These are phyloP conservation scores for Delia radicum DNA, from an alignment of 1,140 invertebrate species.

Conservation along the genomic window DNA sequence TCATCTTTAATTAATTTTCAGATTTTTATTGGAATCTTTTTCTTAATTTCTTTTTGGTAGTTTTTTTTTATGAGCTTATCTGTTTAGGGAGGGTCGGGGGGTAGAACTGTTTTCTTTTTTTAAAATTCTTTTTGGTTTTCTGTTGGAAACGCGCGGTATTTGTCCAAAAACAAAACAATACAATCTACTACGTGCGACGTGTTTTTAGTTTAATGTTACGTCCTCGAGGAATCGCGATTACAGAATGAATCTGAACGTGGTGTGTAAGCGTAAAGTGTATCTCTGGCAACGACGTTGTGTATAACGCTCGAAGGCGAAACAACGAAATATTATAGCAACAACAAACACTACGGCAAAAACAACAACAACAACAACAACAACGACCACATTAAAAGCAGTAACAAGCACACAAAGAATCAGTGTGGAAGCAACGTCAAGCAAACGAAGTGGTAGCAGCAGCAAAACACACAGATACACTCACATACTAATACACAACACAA, in stretches of 20 bases:
- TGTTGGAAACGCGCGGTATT: slow-evolving; percentile 20
- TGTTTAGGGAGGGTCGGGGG: slow-evolving; percentile 21
- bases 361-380: slow-evolving; percentile 10
- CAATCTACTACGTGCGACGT: no score
- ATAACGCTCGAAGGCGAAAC: slow-evolving; percentile 29
- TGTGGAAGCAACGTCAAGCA: no score
- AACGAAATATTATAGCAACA: slow-evolving; percentile 24
- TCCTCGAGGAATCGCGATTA: slow-evolving; percentile 56
- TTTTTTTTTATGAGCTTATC: slow-evolving; percentile 28
- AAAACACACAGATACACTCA: not conserved
- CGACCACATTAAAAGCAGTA: slow-evolving; percentile 4
- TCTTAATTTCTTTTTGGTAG: slow-evolving; percentile 6
- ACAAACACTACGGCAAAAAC: not conserved
- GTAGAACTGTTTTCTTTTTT: slow-evolving; percentile 19
- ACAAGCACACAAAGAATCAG: slow-evolving; percentile 22
- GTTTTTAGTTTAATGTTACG: slow-evolving; percentile 48
- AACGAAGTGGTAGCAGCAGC: no score
- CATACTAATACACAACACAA: not conserved
- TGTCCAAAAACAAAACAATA: slow-evolving; percentile 16
- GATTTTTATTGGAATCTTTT: not conserved
- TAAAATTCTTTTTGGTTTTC: slow-evolving; percentile 23
- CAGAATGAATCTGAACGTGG: slow-evolving; percentile 56
- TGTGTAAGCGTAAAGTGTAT: slow-evolving; percentile 54
- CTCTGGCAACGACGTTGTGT: slow-evolving; percentile 27
- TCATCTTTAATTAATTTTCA: not conserved